Percentiles rank a stretch among this genome's conserved stretches.
Evolutionary conservation across 2,113 vertebrate species (phyloP).

Genomic region (Callospermophilus lateralis): DNA sequence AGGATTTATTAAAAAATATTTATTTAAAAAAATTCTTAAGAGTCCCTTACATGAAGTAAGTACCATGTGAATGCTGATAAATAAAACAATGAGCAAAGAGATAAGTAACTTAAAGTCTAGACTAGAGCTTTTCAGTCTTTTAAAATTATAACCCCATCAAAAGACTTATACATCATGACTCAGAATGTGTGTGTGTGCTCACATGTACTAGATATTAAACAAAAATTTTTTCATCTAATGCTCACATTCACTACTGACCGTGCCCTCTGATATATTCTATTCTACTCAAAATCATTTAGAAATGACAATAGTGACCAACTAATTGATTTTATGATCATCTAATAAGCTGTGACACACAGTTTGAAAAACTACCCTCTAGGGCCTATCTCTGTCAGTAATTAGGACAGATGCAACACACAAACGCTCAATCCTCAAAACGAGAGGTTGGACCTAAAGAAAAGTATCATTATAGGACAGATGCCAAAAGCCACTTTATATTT

Average conservation of each 20-base stretch:
- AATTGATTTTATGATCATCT: conserved; percentile 44
- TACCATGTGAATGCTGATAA: neutral
- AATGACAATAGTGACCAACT: conserved; percentile 6
- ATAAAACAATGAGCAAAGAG: neutral
- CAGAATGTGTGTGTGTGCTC: accelerated
- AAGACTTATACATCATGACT: neutral
- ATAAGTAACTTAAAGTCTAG: neutral
- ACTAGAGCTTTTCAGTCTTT: neutral
- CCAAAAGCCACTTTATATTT: conserved; percentile 50
- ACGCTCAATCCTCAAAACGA: neutral
- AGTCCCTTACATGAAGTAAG: conserved; percentile 37
- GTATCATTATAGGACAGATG: conserved; percentile 2
- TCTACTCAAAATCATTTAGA: conserved; percentile 42
- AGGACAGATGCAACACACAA: neutral
- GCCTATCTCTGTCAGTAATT: conserved; percentile 11
- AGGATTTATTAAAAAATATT: neutral
- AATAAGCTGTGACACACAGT: conserved; percentile 37
- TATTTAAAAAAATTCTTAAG: neutral
- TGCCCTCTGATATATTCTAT: neutral
- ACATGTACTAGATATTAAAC: neutral
- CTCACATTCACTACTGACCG: neutral
- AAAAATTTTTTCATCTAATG: neutral
- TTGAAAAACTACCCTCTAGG: conserved; percentile 35
- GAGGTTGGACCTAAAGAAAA: neutral
- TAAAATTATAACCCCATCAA: neutral